Evolutionary conservation across 2,797 vertebrate genomes (phyloP).

Genomic region (Smutsia gigantea): DNA sequence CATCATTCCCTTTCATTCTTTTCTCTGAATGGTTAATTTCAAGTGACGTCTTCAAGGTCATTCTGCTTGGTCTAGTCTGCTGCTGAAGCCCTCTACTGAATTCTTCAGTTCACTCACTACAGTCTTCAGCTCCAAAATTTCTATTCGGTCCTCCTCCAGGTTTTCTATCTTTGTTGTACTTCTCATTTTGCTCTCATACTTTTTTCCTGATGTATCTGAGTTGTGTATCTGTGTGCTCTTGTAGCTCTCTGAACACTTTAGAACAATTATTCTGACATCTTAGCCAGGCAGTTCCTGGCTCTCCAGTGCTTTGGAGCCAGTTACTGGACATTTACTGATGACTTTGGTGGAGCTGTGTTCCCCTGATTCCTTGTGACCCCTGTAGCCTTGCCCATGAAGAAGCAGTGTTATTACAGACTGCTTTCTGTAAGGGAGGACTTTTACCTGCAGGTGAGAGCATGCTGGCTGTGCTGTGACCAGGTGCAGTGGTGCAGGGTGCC

Average conservation of each 20-base stretch:
- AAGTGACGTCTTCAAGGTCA: not conserved
- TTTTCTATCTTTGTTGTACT: too few relatives aligned
- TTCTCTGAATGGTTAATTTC: not conserved
- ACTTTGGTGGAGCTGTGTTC: not conserved
- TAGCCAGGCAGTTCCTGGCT: not conserved
- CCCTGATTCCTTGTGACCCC: not conserved
- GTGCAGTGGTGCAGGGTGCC: not conserved
- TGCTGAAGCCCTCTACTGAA: not conserved
- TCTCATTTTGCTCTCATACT: not conserved
- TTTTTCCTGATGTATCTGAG: not conserved
- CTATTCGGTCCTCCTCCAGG: not conserved
- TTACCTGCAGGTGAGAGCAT: too few relatives aligned
- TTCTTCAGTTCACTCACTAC: not conserved
- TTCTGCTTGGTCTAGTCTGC: not conserved
- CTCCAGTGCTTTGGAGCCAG: not conserved
- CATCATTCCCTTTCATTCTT: not conserved
- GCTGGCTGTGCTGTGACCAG: rapidly evolving
- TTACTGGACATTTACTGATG: not conserved
- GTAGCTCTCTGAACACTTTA: not conserved
- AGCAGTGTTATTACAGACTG: not conserved
- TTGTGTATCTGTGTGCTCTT: not conserved
- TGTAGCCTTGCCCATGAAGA: too few relatives aligned
- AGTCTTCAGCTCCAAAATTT: not conserved
- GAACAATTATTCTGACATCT: not conserved
- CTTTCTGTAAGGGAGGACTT: not conserved